phyloP scores from a whole-genome alignment of 1,140 invertebrate genomes.

The Belonocnema kinseyi region DNA sequence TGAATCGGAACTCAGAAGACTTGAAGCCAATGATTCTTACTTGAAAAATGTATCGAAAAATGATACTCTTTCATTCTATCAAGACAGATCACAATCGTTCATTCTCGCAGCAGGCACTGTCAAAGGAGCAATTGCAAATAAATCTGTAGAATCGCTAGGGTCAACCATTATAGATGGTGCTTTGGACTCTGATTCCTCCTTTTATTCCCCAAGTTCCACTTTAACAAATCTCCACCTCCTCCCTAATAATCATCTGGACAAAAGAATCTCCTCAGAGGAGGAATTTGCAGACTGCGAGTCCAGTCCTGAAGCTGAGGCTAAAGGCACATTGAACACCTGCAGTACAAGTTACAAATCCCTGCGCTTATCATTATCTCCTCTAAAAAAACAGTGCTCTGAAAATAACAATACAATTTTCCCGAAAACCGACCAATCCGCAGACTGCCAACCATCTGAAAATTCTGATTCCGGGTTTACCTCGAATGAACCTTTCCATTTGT shows the following conservation, averaged over 20 bases:
- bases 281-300: background rate
- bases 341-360: background rate
- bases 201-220: background rate
- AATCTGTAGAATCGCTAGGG: background rate
- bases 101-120: background rate
- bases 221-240: background rate
- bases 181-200: background rate
- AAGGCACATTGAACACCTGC: background rate
- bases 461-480: background rate
- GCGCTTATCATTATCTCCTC: too few relatives aligned
- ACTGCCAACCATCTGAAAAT: background rate
- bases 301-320: background rate
- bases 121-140: background rate
- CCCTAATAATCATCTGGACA: background rate
- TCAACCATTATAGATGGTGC: background rate
- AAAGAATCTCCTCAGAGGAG: background rate
- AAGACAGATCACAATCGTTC: background rate
- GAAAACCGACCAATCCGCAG: background rate
- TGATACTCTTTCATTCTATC: background rate
- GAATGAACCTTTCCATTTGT: background rate
- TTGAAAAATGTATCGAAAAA: background rate
- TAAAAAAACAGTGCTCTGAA: background rate
- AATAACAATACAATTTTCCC: constrained; percentile 3
- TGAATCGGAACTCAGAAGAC: background rate
- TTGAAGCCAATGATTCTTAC: background rate